A percentile compares a stretch with the other conserved stretches of the same genome.
phyloP scores from a whole-genome alignment of 1,140 invertebrate genomes.

The Mesaphorura yosii region DNA sequence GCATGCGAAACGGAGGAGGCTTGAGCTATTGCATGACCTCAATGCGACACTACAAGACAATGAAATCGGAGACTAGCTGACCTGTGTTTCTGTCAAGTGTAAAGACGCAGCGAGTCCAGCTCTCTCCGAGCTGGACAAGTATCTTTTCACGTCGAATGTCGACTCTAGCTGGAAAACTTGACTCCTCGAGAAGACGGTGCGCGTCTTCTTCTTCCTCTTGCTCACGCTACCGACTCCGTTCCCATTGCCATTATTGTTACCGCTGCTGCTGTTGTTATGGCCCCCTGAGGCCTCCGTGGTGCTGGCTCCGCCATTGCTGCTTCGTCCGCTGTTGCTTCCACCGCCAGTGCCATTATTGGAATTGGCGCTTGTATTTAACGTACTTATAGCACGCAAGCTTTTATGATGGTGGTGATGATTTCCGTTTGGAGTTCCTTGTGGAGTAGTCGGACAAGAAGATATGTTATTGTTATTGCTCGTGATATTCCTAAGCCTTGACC shows the following conservation, averaged over 20 bases:
- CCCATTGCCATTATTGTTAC: background rate
- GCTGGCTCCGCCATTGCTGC: slow-evolving; percentile 8
- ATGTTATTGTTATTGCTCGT: too few species aligned
- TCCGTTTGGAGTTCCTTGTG: too few species aligned
- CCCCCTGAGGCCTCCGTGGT: slow-evolving; percentile 15
- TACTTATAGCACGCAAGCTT: too few species aligned
- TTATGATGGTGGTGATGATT: too few species aligned
- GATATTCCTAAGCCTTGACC: too few species aligned
- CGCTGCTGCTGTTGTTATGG: background rate
- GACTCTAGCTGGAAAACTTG: slow-evolving; percentile 89
- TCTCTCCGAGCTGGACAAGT: slow-evolving; percentile 88
- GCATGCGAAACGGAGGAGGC: too few species aligned
- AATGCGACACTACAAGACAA: background rate
- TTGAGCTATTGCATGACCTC: too few species aligned
- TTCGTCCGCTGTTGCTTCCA: slow-evolving; percentile 5
- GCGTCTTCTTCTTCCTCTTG: slow-evolving; percentile 93
- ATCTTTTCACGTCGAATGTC: slow-evolving; percentile 95
- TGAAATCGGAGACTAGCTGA: slow-evolving; percentile 12
- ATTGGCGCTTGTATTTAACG: too few species aligned
- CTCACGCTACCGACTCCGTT: slow-evolving; percentile 7
- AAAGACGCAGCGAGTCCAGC: slow-evolving; percentile 85
- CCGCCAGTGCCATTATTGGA: background rate
- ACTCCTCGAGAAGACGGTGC: slow-evolving; percentile 88
- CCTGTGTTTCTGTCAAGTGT: slow-evolving; percentile 81
- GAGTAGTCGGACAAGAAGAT: too few species aligned